Conservation (phyloP, 92 coral and sea anemone species). For the Paragorgia papillata region DNA sequence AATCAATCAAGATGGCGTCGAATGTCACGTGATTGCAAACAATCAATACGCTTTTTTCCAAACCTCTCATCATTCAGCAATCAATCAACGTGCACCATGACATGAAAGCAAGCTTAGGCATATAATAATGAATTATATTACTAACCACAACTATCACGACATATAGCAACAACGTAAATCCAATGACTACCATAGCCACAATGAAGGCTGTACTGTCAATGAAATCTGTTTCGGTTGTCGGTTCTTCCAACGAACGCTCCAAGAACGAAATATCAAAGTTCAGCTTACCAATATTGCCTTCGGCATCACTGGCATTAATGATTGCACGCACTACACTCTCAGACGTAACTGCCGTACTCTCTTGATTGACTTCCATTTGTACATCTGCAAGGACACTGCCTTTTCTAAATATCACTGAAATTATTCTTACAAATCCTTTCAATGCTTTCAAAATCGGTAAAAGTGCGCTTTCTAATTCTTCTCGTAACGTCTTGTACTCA, state of each 20-base stretch:
- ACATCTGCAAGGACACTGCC: conserved; percentile 4
- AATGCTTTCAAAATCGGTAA: background rate
- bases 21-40: no score
- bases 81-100: no score
- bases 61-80: no score
- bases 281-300: background rate
- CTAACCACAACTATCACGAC: background rate
- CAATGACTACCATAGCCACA: background rate
- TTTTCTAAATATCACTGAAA: background rate
- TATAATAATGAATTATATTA: no score
- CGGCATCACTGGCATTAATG: background rate
- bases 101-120: no score
- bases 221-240: background rate
- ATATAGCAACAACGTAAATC: background rate
- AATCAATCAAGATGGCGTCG: no score
- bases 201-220: background rate
- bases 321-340: background rate
- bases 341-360: background rate
- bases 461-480: background rate
- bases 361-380: background rate
- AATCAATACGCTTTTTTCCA: no score
- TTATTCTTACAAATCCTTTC: background rate
- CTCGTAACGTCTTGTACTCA: background rate
- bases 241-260: background rate
- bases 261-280: background rate